Percentiles rank a stretch among this genome's conserved stretches.
These are phyloP conservation scores for Mya arenaria DNA, from an alignment of 1,140 invertebrate genomes.

Conservation along the genomic window DNA sequence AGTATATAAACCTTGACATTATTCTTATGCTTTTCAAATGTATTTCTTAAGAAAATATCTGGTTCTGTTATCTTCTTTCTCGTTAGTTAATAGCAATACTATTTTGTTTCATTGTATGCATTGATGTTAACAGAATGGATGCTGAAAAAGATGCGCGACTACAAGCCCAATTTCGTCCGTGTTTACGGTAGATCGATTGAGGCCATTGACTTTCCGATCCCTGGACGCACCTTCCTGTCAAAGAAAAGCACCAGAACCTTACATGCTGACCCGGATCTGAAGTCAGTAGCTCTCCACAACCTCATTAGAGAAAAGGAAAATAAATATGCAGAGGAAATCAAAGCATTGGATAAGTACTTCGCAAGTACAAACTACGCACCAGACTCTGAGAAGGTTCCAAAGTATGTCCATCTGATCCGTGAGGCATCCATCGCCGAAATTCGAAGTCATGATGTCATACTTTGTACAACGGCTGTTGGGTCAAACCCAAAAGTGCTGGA, in stretches of 20 bases:
- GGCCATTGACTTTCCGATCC: conserved; percentile 55
- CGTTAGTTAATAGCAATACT: neutral
- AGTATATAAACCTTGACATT: conserved; percentile 56
- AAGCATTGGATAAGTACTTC: conserved; percentile 55
- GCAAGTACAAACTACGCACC: conserved; percentile 6
- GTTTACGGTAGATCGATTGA: conserved; percentile 69
- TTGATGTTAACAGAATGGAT: conserved; percentile 52
- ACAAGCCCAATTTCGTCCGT: conserved; percentile 62
- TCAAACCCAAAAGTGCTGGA: conserved; percentile 55
- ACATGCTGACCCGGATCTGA: conserved; percentile 37
- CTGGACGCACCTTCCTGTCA: conserved; percentile 51
- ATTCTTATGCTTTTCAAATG: neutral
- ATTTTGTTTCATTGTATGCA: conserved; percentile 23
- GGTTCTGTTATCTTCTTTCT: neutral
- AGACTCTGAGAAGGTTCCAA: neutral
- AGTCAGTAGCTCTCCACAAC: conserved; percentile 62
- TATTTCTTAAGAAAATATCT: neutral
- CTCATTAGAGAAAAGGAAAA: conserved; percentile 66
- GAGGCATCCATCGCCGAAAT: conserved; percentile 60
- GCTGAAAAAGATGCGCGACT: conserved; percentile 12
- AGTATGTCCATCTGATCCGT: conserved; percentile 30
- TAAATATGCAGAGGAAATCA: conserved; percentile 57
- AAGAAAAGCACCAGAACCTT: conserved; percentile 48
- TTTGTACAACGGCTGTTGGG: conserved; percentile 63
- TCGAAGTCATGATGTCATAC: conserved; percentile 62